These are phyloP conservation scores for Talpa occidentalis DNA, from an alignment of 2,113 vertebrate species.

Conservation along the genomic window DNA sequence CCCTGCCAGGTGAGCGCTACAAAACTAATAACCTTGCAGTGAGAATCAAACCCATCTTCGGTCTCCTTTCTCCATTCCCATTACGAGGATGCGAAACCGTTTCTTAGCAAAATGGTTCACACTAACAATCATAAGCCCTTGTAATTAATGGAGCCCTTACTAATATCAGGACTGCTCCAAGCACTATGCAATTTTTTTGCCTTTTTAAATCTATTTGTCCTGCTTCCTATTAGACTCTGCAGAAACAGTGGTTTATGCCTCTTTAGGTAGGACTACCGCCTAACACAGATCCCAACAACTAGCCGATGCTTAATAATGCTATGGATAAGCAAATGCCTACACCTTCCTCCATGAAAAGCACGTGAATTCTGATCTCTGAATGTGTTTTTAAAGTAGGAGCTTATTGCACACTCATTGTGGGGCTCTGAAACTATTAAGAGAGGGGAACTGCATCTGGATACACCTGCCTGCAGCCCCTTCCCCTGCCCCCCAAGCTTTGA, in stretches of 20 bases:
- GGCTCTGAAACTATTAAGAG: neutral
- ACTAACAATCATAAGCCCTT: neutral
- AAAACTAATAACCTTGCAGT: neutral
- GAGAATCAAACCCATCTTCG: neutral
- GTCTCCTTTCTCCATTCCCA: neutral
- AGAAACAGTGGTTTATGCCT: neutral
- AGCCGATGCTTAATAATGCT: neutral
- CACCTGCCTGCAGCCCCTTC: neutral
- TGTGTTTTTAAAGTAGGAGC: neutral
- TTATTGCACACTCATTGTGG: too few relatives aligned
- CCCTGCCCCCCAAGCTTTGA: neutral
- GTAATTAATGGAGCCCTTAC: neutral
- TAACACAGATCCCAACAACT: neutral
- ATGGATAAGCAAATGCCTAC: neutral
- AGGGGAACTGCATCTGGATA: neutral
- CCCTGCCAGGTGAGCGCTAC: neutral
- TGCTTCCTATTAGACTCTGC: neutral
- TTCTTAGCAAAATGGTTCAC: neutral
- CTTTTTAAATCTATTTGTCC: neutral
- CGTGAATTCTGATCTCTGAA: neutral
- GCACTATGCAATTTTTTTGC: neutral
- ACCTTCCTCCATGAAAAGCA: neutral
- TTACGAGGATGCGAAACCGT: neutral
- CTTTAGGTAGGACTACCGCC: neutral
- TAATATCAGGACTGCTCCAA: neutral